phyloP scores from a whole-genome alignment of 2,888 invertebrate genomes.

The Drosophila demipolita region DNA sequence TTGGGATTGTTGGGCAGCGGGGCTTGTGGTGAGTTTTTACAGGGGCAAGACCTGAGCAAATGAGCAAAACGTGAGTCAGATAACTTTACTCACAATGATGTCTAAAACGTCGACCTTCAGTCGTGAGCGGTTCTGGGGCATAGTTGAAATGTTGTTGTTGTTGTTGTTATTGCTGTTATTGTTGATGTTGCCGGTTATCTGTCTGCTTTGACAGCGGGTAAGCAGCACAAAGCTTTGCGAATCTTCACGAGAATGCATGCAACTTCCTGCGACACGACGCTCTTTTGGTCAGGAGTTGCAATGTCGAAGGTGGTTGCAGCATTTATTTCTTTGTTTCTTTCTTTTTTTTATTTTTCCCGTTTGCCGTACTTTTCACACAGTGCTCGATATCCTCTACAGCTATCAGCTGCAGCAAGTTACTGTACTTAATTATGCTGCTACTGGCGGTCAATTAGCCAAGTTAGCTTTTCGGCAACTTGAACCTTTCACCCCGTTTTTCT shows the following conservation, averaged over 20 bases:
- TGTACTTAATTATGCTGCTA: conserved; percentile 57
- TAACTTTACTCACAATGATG: conserved; percentile 32
- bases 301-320: conserved; percentile 24
- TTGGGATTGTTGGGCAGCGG: conserved; percentile 12
- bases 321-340: neutral
- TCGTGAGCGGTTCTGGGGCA: conserved; percentile 42
- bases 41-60: conserved; percentile 48
- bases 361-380: conserved; percentile 44
- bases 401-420: conserved; percentile 50
- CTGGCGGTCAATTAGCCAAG: conserved; percentile 46
- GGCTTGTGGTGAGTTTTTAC: neutral
- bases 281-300: conserved; percentile 39
- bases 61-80: conserved; percentile 74
- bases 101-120: conserved; percentile 63
- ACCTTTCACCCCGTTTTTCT: neutral
- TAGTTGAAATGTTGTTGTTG: neutral
- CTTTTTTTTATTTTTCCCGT: conserved; percentile 15
- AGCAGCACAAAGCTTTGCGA: conserved; percentile 9
- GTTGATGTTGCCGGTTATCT: conserved; percentile 37
- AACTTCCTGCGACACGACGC: conserved; percentile 45
- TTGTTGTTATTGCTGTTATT: conserved; percentile 8
- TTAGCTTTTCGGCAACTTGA: conserved; percentile 10
- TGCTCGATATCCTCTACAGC: conserved; percentile 1
- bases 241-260: conserved; percentile 19
- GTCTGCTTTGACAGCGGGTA: conserved; percentile 72